Percentiles rank a stretch among this genome's conserved stretches.
Conservation (phyloP, 35 echinoderm and acorn worm genomes). For the Holothuria glaberrima region DNA sequence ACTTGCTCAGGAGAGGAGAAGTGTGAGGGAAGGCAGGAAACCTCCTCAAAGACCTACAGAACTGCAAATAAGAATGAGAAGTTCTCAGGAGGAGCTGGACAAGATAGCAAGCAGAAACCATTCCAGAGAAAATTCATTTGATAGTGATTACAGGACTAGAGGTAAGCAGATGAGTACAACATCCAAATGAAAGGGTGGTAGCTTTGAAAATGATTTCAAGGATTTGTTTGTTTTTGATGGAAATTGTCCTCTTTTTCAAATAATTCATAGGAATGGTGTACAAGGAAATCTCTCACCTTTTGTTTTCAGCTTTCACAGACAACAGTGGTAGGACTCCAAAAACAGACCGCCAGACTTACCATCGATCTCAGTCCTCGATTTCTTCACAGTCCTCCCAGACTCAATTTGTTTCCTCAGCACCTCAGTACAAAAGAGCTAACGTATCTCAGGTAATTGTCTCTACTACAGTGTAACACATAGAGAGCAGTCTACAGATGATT, state of each 20-base stretch:
- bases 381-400: conserved; percentile 45
- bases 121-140: conserved; percentile 65
- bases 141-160: conserved; percentile 70
- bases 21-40: conserved; percentile 66
- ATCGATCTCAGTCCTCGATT: not conserved
- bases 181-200: no score
- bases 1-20: conserved; percentile 81
- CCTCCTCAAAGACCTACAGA: conserved; percentile 46
- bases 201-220: not conserved
- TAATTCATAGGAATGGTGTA: no score
- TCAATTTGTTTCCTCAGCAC: conserved; percentile 47
- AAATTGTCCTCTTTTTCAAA: no score
- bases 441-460: conserved; percentile 42
- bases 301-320: conserved; percentile 25
- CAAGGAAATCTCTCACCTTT: no score
- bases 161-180: conserved; percentile 5
- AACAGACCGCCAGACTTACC: conserved; percentile 7
- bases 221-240: not conserved
- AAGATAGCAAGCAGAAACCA: conserved; percentile 62
- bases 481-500: not conserved
- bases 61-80: conserved; percentile 41
- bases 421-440: conserved; percentile 51
- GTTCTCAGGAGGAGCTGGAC: conserved; percentile 89
- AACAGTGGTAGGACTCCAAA: conserved; percentile 18
- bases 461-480: not conserved